Percentiles rank a stretch among this genome's conserved stretches.
phyloP scores from a whole-genome alignment of 2,888 invertebrate genomes.

The Parnassius glacialis region DNA sequence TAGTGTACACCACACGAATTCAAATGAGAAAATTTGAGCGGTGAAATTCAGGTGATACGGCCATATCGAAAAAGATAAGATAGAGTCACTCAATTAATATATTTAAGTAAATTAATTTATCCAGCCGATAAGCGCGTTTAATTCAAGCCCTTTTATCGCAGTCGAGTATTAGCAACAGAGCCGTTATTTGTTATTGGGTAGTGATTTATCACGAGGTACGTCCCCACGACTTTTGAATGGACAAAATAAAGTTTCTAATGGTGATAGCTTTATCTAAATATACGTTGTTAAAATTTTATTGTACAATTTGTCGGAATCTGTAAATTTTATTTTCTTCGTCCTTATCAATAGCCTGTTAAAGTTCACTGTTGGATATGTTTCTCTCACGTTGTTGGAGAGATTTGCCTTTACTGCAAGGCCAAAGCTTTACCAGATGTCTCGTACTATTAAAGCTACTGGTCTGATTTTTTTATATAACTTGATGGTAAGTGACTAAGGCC shows the following conservation, averaged over 20 bases:
- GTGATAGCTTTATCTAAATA: too few relatives aligned
- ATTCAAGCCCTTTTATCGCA: slow-evolving; percentile 54
- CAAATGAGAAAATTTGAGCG: slow-evolving; percentile 13
- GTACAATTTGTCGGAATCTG: too few relatives aligned
- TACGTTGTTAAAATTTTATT: too few relatives aligned
- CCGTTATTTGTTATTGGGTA: slow-evolving; percentile 26
- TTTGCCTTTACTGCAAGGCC: too few relatives aligned
- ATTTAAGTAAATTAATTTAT: slow-evolving; percentile 62
- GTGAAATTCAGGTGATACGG: slow-evolving; percentile 23
- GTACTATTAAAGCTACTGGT: too few relatives aligned
- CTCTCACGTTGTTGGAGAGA: too few relatives aligned
- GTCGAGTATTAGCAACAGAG: slow-evolving; percentile 40
- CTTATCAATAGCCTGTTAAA: too few relatives aligned
- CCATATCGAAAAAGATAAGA: slow-evolving; percentile 46
- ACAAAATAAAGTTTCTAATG: not conserved
- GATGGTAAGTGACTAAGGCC: too few relatives aligned
- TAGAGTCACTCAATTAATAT: slow-evolving; percentile 58
- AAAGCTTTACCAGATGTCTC: too few relatives aligned
- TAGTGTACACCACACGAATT: slow-evolving; percentile 6
- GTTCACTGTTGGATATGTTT: too few relatives aligned
- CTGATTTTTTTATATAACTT: too few relatives aligned
- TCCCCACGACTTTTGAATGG: slow-evolving; percentile 9
- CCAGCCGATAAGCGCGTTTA: slow-evolving; percentile 52
- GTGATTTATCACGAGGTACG: slow-evolving; percentile 23
- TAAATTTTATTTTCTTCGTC: too few relatives aligned